A percentile compares a stretch with the other conserved stretches of the same genome.
Evolutionary conservation across 1,140 invertebrate species (phyloP).

Genomic region (Brachionus rubens): DNA sequence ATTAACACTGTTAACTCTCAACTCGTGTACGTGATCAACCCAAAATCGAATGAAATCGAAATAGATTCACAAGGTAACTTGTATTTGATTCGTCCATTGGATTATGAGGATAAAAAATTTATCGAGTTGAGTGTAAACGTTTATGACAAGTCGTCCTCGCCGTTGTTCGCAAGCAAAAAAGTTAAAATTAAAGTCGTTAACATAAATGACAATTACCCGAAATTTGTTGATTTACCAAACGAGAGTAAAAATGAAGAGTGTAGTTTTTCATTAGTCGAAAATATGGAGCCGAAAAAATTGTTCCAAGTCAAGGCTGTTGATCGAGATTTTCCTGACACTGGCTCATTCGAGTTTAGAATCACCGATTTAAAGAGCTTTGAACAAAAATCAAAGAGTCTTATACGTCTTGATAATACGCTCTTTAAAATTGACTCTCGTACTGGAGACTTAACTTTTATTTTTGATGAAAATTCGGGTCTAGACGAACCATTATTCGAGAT

Average conservation of each 20-base stretch:
- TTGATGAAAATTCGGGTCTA: conserved; percentile 9
- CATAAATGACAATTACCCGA: conserved; percentile 32
- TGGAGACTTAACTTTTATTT: background rate
- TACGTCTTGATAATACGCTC: background rate
- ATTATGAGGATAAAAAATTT: background rate
- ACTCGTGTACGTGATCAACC: background rate
- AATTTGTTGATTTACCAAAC: background rate
- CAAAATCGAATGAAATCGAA: conserved; percentile 6
- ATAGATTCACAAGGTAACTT: conserved; percentile 11
- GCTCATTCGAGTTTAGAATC: background rate
- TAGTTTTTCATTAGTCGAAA: background rate
- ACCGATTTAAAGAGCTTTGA: background rate
- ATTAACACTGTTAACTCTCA: background rate
- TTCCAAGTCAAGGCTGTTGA: background rate
- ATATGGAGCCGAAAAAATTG: background rate
- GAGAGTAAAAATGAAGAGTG: background rate
- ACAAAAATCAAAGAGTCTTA: background rate
- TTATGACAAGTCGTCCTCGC: background rate
- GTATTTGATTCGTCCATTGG: conserved; percentile 11
- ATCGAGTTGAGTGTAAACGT: background rate
- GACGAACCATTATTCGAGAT: background rate
- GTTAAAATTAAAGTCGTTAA: conserved; percentile 8
- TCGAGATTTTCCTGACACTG: background rate
- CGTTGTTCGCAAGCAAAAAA: background rate
- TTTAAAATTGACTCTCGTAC: background rate